A percentile compares a stretch with the other conserved stretches of the same genome.
phyloP scores from a whole-genome alignment of 2,113 vertebrate genomes.

The Malurus elegans region DNA sequence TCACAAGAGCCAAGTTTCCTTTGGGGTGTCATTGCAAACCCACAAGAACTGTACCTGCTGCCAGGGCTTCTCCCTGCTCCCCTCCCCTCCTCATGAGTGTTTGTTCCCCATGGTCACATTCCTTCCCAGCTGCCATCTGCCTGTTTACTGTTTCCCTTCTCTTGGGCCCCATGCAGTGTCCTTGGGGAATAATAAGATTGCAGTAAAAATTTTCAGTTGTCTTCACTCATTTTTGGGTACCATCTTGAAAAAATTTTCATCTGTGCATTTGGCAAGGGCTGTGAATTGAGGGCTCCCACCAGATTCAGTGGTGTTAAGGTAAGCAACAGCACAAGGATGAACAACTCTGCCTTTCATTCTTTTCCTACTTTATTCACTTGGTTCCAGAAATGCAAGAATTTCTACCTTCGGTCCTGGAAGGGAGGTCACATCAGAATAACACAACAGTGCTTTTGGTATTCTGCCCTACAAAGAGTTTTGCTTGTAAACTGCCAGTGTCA shows the following conservation, averaged over 20 bases:
- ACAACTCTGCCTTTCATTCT: neutral
- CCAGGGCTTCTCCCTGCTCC: neutral
- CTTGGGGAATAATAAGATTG: neutral
- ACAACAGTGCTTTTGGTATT: neutral
- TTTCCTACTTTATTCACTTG: neutral
- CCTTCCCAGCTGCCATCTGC: neutral
- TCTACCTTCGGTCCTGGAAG: neutral
- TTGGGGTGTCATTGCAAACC: neutral
- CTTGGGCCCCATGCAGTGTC: neutral
- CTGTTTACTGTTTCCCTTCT: neutral
- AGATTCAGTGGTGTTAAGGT: neutral
- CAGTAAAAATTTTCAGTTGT: neutral
- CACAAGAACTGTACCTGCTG: neutral
- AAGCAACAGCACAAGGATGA: neutral
- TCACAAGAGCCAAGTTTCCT: neutral
- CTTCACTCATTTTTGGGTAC: neutral
- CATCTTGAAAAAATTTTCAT: neutral
- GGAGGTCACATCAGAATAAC: neutral
- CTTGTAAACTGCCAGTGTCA: neutral
- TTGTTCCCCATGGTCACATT: neutral
- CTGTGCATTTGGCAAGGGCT: neutral
- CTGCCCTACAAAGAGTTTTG: neutral
- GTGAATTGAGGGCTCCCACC: neutral
- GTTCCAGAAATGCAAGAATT: neutral
- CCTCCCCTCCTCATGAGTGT: neutral